Conservation (phyloP, 2,797 vertebrate species). For the Cuniculus paca region DNA sequence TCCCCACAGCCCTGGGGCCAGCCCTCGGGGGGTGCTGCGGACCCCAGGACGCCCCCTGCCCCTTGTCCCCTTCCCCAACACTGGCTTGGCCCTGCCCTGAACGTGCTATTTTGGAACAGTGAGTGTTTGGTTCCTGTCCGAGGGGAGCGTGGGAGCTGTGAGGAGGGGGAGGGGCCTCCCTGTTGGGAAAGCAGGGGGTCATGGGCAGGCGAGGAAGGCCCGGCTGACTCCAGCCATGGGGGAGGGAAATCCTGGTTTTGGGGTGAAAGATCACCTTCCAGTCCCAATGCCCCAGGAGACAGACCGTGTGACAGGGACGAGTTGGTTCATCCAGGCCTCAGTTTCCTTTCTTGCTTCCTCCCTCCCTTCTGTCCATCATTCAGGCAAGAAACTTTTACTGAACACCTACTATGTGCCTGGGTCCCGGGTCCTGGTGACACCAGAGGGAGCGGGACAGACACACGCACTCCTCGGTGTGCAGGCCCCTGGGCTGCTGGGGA, state of each 20-base stretch:
- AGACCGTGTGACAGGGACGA: fast-evolving
- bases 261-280: background rate
- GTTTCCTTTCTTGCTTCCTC: background rate
- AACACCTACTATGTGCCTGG: background rate
- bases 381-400: background rate
- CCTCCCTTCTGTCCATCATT: background rate
- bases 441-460: background rate
- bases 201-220: fast-evolving
- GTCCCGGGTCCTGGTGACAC: background rate
- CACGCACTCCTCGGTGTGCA: background rate
- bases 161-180: background rate
- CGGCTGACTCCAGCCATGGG: background rate
- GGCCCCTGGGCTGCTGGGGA: background rate
- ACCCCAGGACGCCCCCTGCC: background rate
- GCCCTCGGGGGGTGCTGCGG: background rate
- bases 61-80: too few relatives aligned
- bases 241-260: fast-evolving
- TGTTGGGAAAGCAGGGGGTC: background rate
- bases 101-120: conserved; percentile 48
- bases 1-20: too few relatives aligned
- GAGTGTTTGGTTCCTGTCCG: conserved; percentile 27
- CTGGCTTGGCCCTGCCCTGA: background rate
- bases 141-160: background rate
- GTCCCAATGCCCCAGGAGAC: background rate
- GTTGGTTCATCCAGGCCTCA: background rate